phyloP scores from a whole-genome alignment of 2,888 invertebrate genomes.

The Polyommatus iphigenia region DNA sequence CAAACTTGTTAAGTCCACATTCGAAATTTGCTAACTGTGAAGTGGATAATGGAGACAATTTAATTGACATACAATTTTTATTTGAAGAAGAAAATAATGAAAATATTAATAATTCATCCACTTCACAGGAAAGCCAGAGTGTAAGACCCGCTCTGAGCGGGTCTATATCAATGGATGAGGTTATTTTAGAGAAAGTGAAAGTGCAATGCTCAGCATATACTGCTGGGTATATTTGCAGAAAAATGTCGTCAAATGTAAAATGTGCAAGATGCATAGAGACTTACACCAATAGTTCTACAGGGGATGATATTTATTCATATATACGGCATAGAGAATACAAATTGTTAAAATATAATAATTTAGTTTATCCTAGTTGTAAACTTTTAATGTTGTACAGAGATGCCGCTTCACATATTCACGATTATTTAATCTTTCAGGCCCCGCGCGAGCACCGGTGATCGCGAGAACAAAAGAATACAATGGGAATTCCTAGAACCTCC shows the following conservation, averaged over 20 bases:
- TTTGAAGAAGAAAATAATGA: constrained; percentile 26
- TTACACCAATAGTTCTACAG: constrained; percentile 3
- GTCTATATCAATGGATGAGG: not conserved
- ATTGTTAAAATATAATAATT: constrained; percentile 35
- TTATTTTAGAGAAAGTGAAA: constrained; percentile 32
- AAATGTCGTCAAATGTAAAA: constrained; percentile 34
- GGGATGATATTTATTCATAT: constrained; percentile 31
- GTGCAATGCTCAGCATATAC: constrained; percentile 36
- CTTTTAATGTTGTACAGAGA: constrained; percentile 14
- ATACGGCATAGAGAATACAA: constrained; percentile 34
- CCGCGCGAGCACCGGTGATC: no score
- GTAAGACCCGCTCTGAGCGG: not conserved
- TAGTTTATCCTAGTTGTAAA: constrained; percentile 30
- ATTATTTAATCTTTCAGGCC: no score
- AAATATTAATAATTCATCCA: not conserved
- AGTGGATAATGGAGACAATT: constrained; percentile 26
- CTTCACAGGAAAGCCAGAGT: constrained; percentile 7
- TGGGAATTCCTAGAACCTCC: no score
- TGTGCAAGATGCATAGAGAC: constrained; percentile 32
- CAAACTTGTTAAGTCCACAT: constrained; percentile 34
- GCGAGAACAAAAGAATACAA: no score
- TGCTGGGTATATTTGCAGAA: constrained; percentile 36
- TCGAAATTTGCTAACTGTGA: constrained; percentile 26
- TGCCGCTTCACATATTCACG: not conserved
- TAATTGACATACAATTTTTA: constrained; percentile 28